Percentiles rank a stretch among this genome's conserved stretches.
Evolutionary conservation across 1,140 invertebrate species (phyloP).

Genomic region (Dreissena polymorpha): DNA sequence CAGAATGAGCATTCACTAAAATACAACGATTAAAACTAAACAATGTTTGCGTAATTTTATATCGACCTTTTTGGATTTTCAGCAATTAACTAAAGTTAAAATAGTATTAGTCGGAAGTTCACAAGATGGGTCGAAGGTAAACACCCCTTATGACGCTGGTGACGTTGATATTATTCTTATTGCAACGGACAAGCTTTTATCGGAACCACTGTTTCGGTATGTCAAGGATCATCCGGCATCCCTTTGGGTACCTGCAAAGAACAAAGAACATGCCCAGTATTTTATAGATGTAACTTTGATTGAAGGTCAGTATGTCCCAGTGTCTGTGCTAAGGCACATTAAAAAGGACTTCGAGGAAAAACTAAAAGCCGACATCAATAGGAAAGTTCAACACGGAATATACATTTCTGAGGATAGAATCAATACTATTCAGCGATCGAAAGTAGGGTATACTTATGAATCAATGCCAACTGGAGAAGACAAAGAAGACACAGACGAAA

Average conservation of each 20-base stretch:
- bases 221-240: conserved; percentile 2
- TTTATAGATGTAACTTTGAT: conserved; percentile 1
- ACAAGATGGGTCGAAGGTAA: conserved; percentile 18
- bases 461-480: too few relatives aligned
- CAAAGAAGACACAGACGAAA: background rate
- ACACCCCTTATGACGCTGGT: background rate
- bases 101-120: conserved; percentile 7
- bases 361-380: background rate
- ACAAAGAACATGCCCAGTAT: conserved; percentile 4
- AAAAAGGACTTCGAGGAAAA: background rate
- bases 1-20: too few relatives aligned
- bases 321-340: background rate
- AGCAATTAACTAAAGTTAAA: background rate
- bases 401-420: background rate
- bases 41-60: too few relatives aligned
- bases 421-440: background rate
- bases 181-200: background rate
- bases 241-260: background rate
- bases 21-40: too few relatives aligned
- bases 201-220: conserved; percentile 2
- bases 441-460: background rate
- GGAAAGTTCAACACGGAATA: background rate
- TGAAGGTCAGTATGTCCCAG: background rate
- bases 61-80: too few relatives aligned
- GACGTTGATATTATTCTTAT: conserved; percentile 10